These are phyloP conservation scores for Chaenocephalus aceratus DNA, from an alignment of 2,113 vertebrate species.

Conservation along the genomic window DNA sequence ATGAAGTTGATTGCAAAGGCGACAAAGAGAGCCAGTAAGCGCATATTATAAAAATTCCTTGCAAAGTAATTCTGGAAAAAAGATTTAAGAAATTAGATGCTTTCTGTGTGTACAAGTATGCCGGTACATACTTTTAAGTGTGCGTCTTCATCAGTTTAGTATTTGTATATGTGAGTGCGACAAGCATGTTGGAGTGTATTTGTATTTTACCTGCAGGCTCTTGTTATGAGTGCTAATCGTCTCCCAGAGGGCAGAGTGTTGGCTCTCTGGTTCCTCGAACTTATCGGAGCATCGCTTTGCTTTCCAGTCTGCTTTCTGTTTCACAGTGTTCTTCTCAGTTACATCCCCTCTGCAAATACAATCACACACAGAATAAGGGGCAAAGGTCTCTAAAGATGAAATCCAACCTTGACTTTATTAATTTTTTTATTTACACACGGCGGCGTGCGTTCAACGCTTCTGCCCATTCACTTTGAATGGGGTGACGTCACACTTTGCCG, in stretches of 20 bases:
- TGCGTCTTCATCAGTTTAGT: conserved; percentile 9
- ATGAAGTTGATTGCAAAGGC: conserved; percentile 98
- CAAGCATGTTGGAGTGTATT: not conserved
- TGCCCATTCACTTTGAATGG: too few relatives aligned
- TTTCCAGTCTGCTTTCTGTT: conserved; percentile 81
- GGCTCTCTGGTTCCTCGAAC: conserved; percentile 86
- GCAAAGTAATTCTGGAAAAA: conserved; percentile 93
- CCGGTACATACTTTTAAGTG: not conserved
- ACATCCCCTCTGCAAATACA: conserved; percentile 75
- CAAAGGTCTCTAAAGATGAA: conserved; percentile 1
- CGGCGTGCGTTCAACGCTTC: too few relatives aligned
- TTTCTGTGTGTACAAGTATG: not conserved
- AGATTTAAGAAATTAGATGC: not conserved
- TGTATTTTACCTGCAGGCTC: conserved; percentile 89
- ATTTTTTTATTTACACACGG: not conserved
- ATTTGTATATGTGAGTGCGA: not conserved
- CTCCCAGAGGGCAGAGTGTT: conserved; percentile 91
- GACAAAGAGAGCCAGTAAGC: conserved; percentile 93
- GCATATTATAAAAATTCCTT: conserved; percentile 96
- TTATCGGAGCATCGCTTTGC: conserved; percentile 82
- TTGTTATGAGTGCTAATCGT: conserved; percentile 90
- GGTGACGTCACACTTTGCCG: too few relatives aligned
- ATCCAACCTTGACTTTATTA: not conserved
- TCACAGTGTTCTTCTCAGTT: conserved; percentile 84
- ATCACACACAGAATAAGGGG: conserved; percentile 19